These are phyloP conservation scores for Nipponacmea schrenckii DNA, from an alignment of 2,888 invertebrate genomes.

Conservation along the genomic window DNA sequence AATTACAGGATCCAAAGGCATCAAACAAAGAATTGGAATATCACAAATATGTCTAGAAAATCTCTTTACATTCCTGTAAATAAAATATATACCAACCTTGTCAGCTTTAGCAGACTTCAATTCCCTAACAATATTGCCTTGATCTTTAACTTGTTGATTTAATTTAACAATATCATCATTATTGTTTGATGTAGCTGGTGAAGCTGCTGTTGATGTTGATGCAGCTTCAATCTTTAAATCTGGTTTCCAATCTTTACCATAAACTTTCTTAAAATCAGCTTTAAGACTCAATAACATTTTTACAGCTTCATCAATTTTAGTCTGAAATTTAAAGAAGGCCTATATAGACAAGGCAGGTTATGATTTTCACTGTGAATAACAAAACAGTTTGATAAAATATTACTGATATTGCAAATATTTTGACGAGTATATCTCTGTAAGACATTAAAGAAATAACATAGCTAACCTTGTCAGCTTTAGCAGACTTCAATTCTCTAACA, in stretches of 20 bases:
- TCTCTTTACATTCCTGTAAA: no score
- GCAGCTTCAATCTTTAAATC: constrained; percentile 11
- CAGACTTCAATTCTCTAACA: constrained; percentile 77
- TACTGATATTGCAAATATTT: no score
- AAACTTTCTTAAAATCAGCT: constrained; percentile 78
- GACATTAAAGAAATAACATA: no score
- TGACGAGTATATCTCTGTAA: no score
- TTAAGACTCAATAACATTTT: constrained; percentile 77
- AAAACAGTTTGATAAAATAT: no score
- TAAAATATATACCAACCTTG: no score
- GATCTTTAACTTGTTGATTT: constrained; percentile 70
- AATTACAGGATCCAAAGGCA: no score
- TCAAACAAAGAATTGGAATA: no score
- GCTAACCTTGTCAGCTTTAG: constrained; percentile 75
- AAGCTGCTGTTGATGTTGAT: neutral
- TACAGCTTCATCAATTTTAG: constrained; percentile 70
- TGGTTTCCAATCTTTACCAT: constrained; percentile 77
- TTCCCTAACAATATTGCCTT: constrained; percentile 79
- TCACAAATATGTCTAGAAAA: no score
- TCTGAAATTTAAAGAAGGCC: constrained; percentile 10
- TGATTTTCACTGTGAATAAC: no score
- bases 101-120: constrained; percentile 77
- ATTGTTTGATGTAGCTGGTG: constrained; percentile 17
- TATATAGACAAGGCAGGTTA: neutral
- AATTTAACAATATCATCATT: constrained; percentile 42